Conservation (phyloP, 1,140 invertebrate species). For the Drosophila lowei region DNA sequence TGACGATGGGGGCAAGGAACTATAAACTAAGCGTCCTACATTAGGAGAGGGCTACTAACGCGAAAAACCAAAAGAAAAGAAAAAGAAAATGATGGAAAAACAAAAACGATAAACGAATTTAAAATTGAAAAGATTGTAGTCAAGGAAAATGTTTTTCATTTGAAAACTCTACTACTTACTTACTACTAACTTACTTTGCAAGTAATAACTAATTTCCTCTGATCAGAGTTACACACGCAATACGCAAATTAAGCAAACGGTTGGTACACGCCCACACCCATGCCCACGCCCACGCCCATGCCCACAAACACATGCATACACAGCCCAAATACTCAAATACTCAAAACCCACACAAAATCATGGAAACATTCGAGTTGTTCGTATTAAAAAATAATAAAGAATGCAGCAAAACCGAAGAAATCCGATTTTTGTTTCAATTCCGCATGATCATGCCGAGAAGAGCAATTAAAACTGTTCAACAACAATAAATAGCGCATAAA, state of each 20-base stretch:
- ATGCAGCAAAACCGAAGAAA: conserved; percentile 61
- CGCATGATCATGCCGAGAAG: conserved; percentile 51
- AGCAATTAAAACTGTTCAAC: conserved; percentile 40
- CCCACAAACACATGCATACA: conserved; percentile 23
- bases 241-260: conserved; percentile 59
- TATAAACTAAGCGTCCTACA: conserved; percentile 76
- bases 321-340: conserved; percentile 6
- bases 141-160: conserved; percentile 58
- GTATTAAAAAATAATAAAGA: conserved; percentile 63
- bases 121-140: conserved; percentile 60
- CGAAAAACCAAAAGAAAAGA: conserved; percentile 9
- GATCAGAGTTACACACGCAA: conserved; percentile 69
- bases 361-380: conserved; percentile 64
- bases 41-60: conserved; percentile 70
- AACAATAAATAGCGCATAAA: conserved; percentile 47
- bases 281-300: conserved; percentile 10
- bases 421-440: conserved; percentile 62
- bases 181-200: conserved; percentile 66
- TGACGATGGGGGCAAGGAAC: conserved; percentile 42
- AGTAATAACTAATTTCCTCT: conserved; percentile 68
- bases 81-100: conserved; percentile 26
- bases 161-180: conserved; percentile 55
- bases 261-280: conserved; percentile 55
- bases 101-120: conserved; percentile 76
- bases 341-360: conserved; percentile 23